phyloP scores from a whole-genome alignment of 2,113 vertebrate species.

The Taurulus bubalis region DNA sequence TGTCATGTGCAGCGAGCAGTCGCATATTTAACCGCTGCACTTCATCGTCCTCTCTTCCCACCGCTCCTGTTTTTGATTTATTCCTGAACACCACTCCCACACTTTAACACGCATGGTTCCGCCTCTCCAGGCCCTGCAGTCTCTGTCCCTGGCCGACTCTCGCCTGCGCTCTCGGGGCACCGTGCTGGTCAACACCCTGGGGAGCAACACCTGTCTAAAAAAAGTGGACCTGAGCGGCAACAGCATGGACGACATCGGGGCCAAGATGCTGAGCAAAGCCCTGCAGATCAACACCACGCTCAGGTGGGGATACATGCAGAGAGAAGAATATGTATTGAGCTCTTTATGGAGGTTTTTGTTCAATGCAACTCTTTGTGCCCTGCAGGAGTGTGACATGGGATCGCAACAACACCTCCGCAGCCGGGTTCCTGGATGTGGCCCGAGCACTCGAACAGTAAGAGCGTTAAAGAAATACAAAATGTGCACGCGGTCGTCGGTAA shows the following conservation, averaged over 20 bases:
- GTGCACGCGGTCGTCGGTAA: not conserved
- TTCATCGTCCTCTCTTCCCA: slow-evolving; percentile 1
- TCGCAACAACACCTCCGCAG: slow-evolving; percentile 88
- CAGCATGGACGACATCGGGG: slow-evolving; percentile 90
- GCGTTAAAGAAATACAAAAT: slow-evolving; percentile 8
- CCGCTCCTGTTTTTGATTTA: not conserved
- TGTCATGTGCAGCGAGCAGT: slow-evolving; percentile 32
- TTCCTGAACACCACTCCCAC: not conserved
- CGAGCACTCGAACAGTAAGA: slow-evolving; percentile 91
- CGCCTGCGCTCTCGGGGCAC: slow-evolving; percentile 88
- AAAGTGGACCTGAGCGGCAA: slow-evolving; percentile 91
- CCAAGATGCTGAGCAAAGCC: slow-evolving; percentile 93
- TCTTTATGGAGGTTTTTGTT: slow-evolving; percentile 23
- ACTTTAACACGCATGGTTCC: not conserved
- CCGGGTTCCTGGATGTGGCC: slow-evolving; percentile 90
- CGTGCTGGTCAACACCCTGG: slow-evolving; percentile 89
- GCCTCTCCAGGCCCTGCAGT: slow-evolving; percentile 84
- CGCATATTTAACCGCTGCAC: slow-evolving; percentile 25
- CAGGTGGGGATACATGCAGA: slow-evolving; percentile 49
- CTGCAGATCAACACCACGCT: slow-evolving; percentile 84
- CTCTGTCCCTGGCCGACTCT: slow-evolving; percentile 87
- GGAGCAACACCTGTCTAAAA: slow-evolving; percentile 90
- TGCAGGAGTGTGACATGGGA: slow-evolving; percentile 91
- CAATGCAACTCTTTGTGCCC: slow-evolving; percentile 31
- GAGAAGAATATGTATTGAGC: not conserved